Conservation (phyloP, 2,113 vertebrate species). For the Thalassarche chlororhynchos region DNA sequence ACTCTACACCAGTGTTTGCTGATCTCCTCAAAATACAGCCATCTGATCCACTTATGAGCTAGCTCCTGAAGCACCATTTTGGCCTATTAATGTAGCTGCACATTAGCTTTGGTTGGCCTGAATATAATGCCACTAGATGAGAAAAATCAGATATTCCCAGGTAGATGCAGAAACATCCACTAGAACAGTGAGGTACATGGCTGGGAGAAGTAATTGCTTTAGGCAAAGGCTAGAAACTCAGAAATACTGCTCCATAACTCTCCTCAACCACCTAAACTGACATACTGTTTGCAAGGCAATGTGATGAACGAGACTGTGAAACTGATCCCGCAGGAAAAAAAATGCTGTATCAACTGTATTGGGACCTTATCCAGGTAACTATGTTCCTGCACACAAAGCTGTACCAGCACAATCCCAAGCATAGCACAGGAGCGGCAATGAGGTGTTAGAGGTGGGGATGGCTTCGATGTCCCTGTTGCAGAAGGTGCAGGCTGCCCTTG, state of each 20-base stretch:
- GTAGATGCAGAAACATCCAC: not conserved
- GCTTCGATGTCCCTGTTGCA: not conserved
- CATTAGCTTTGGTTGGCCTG: not conserved
- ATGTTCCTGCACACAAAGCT: rapidly evolving
- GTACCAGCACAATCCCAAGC: not conserved
- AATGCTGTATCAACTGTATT: not conserved
- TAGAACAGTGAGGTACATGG: rapidly evolving
- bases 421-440: not conserved
- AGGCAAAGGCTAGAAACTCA: not conserved
- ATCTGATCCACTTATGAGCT: not conserved
- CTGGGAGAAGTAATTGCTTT: not conserved
- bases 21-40: not conserved
- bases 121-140: not conserved
- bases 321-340: not conserved
- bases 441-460: not conserved
- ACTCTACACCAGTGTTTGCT: not conserved
- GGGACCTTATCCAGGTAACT: not conserved
- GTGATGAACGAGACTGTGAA: not conserved
- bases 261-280: not conserved
- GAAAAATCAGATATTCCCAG: not conserved
- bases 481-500: not conserved
- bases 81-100: not conserved
- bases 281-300: not conserved
- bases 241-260: not conserved
- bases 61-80: not conserved